Evolutionary conservation across 2,797 vertebrate species (phyloP).

Genomic region (Myripristis murdjan): DNA sequence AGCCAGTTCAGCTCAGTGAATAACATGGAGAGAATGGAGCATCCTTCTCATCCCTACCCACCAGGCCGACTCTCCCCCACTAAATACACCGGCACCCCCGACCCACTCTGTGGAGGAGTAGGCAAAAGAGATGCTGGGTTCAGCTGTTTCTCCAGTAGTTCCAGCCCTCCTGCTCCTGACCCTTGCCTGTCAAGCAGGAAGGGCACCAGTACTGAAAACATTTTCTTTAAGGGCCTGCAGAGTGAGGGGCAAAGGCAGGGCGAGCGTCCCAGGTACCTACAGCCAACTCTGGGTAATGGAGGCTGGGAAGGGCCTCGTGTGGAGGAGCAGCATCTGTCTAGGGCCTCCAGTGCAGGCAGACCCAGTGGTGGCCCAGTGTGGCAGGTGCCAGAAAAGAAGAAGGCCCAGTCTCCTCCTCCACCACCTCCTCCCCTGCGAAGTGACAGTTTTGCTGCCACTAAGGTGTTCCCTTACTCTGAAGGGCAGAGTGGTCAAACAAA

Average conservation of each 20-base stretch:
- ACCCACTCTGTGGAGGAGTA: constrained; percentile 77
- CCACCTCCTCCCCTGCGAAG: constrained; percentile 88
- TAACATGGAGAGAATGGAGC: constrained; percentile 91
- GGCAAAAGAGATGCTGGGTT: constrained; percentile 87
- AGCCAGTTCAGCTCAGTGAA: constrained; percentile 86
- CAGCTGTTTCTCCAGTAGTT: constrained; percentile 87
- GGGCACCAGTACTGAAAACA: constrained; percentile 84
- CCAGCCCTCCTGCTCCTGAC: constrained; percentile 84
- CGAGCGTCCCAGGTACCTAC: constrained; percentile 70
- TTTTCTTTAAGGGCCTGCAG: constrained; percentile 87
- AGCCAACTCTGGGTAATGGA: constrained; percentile 69
- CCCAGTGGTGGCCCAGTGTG: constrained; percentile 87
- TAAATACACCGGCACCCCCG: constrained; percentile 84
- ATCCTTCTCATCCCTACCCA: constrained; percentile 71
- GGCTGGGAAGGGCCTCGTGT: constrained; percentile 73
- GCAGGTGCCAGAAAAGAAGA: constrained; percentile 90
- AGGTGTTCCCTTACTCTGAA: constrained; percentile 82
- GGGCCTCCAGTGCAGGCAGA: constrained; percentile 67
- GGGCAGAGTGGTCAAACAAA: constrained; percentile 53
- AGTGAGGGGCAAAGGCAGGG: constrained; percentile 77
- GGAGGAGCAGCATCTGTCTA: constrained; percentile 79
- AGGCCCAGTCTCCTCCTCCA: constrained; percentile 85
- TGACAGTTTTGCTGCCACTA: constrained; percentile 92
- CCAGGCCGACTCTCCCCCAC: constrained; percentile 81
- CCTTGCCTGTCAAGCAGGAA: constrained; percentile 75